Evolutionary conservation across 2,113 vertebrate genomes (phyloP).

Genomic region (Garra rufa): DNA sequence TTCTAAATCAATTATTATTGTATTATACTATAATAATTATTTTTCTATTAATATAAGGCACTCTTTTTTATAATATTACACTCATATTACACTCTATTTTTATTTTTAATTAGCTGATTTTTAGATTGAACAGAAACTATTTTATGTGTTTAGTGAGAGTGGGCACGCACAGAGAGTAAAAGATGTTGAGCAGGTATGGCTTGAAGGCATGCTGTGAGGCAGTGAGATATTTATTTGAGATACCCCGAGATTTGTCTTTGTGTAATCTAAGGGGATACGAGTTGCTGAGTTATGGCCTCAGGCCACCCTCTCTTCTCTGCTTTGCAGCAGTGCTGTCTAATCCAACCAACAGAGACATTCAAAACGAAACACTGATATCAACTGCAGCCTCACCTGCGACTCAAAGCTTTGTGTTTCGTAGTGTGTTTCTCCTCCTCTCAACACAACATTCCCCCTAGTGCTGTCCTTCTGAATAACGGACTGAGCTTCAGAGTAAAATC

Average conservation of each 20-base stretch:
- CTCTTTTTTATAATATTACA: background rate
- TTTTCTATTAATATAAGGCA: background rate
- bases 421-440: background rate
- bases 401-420: background rate
- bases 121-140: background rate
- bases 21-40: background rate
- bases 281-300: constrained; percentile 24
- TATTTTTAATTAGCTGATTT: background rate
- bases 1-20: background rate
- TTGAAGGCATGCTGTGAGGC: constrained; percentile 19
- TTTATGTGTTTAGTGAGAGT: background rate
- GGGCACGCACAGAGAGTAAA: background rate
- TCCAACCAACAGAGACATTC: constrained; percentile 9
- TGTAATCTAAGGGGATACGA: constrained; percentile 18
- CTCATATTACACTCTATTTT: background rate
- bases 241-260: background rate
- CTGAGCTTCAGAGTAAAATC: constrained; percentile 3
- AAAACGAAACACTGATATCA: background rate
- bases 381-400: background rate
- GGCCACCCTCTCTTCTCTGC: constrained; percentile 3
- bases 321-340: background rate
- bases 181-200: background rate
- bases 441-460: constrained; percentile 15
- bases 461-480: constrained; percentile 18
- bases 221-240: constrained; percentile 26